Evolutionary conservation across 2,113 vertebrate genomes (phyloP), one percentile per base, ranked within the genome.

Genomic region (Calyptomena viridis): DNA sequence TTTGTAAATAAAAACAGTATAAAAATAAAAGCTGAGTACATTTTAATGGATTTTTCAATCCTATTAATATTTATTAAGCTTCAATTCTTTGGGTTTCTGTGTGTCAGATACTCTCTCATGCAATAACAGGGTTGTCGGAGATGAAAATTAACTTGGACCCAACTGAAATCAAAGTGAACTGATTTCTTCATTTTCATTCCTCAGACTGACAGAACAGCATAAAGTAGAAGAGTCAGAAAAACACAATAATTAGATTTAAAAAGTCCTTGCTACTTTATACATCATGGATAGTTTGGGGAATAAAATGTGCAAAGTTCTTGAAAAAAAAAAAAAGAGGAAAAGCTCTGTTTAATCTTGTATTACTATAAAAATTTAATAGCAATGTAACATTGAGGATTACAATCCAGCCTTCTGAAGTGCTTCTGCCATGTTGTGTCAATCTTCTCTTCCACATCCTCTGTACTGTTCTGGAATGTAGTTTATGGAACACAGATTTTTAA

Each of bases 51-150:
- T 94, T 94, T 94, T 93, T 73, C 47, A 78, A 27, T 82, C 14
- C 55, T 53, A 90, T 91, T 94, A 89, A 64, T 94, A 84, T 92
- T 95, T 78, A 89, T 90, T 82, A 82, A 60, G 27, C 56, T 63
- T 18, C 30, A 49, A 0, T 78, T 90, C 52, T 90, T 84, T 63
- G 89, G 73, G 44, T 74, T 92, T 78, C 62, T 92, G 15, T 90
- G 22, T 86, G 59, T 92, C 56, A 50, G 47, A 56, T 81, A 60
- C 47, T 71, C 67, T 84, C 47, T 91, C 84, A 33, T n/a, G 64
- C 39, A 67, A 35, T 84, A 86, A 49, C 21, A 49, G 33, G 12
- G 33, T 50, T 66, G 55, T 42, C 47, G 75, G 73, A 87, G 80
- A 89, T 0, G 1, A 90, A 96, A 93, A 90, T 92, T 83, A 91